A percentile compares a stretch with the other conserved stretches of the same genome.
Conservation (phyloP, 2,797 vertebrate species). For the Eleutherodactylus coqui region DNA sequence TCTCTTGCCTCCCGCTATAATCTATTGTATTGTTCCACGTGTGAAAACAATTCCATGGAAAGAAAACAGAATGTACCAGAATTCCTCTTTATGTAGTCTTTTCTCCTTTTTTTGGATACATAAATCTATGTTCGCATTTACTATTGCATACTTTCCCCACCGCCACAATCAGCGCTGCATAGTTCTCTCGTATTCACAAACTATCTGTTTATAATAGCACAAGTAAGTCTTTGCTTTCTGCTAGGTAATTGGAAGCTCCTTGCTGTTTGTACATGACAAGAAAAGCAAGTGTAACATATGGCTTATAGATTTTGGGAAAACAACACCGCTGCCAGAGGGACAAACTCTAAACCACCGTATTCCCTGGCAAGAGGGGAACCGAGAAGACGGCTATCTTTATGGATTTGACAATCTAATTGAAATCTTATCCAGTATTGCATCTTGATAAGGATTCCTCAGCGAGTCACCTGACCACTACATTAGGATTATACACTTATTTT, state of each 20-base stretch:
- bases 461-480: slow-evolving; percentile 59
- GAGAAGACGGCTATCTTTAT: slow-evolving; percentile 94
- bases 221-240: neutral
- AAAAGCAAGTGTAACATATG: slow-evolving; percentile 88
- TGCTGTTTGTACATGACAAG: slow-evolving; percentile 96
- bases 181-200: neutral
- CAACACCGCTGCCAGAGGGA: slow-evolving; percentile 86
- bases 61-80: neutral
- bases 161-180: neutral
- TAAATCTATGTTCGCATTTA: neutral
- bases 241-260: slow-evolving; percentile 97
- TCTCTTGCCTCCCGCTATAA: neutral
- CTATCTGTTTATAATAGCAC: neutral
- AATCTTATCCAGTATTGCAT: slow-evolving; percentile 77
- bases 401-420: slow-evolving; percentile 92
- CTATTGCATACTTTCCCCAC: neutral
- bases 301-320: slow-evolving; percentile 99
- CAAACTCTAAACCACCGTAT: slow-evolving; percentile 86
- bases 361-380: slow-evolving; percentile 95
- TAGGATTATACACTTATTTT: slow-evolving; percentile 42
- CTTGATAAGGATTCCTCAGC: slow-evolving; percentile 73
- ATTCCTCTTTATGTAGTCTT: neutral
- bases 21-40: neutral
- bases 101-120: neutral
- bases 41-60: neutral